Base-by-base conservation (phyloP, 2,797 vertebrate genomes). In the Apogon hyalosoma region DNA sequence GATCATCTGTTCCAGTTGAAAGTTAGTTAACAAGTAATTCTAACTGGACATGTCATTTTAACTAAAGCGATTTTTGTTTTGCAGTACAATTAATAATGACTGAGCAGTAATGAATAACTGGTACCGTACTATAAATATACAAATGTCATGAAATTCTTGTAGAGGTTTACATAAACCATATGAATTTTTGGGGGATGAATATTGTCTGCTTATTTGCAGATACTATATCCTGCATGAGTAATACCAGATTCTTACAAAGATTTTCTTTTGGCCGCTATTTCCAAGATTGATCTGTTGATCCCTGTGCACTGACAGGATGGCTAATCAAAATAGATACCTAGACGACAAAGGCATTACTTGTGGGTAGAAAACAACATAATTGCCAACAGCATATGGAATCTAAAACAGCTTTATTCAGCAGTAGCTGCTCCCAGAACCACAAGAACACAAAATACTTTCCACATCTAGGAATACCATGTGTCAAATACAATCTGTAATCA, bases 261-360 rank as follows among this genome's bases (percentile, higher is more conserved):
- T 58, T 80, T 75, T 71, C 50, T 80, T 41, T 63, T 88, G 89
- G 90, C 90, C 81, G 77, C 65, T 28, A 24, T 11, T 49, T 63
- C 33, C 11, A 10, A 56, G 83, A 88, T 81, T 81, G 83, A 91
- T 90, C 80, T 46, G 80, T 74, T 57, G 73, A 87, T 87, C 80
- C 75, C 52, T 0, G 6, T 10, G 65, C 69, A 70, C 70, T 73
- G 85, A 91, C 89, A 85, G 78, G 82, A 81, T 9, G 78, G 69
- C 85, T 87, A 85, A 92, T 87, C 78, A 71, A 78, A 88, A 86
- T 84, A 85, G 83, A 92, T 90, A 88, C 69, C 56, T 76, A 16
- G 74, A 84, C 68, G 82, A 84, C 75, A 80, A 76, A 77, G 69
- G 74, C 69, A 83, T 81, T 68, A 76, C 82, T 82, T 77, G 81